Conservation (phyloP, 2,888 invertebrate genomes). For the Petrolisthes cinctipes region DNA sequence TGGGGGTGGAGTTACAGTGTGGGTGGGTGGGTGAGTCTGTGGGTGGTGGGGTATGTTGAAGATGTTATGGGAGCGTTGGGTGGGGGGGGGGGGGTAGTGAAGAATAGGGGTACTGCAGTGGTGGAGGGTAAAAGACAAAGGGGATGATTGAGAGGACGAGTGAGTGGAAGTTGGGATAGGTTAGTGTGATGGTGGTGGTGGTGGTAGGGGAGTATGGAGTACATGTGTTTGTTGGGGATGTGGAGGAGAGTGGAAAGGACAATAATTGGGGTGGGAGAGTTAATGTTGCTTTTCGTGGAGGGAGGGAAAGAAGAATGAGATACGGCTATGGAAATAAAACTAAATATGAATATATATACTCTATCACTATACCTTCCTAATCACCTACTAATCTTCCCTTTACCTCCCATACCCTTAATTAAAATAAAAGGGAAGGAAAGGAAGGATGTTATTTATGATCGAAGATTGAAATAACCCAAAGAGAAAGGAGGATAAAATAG, state of each 20-base stretch:
- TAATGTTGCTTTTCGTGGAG: no score
- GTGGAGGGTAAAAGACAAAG: not conserved
- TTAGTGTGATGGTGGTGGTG: not conserved
- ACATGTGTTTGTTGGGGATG: not conserved
- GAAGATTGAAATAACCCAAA: no score
- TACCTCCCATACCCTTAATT: no score
- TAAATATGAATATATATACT: no score
- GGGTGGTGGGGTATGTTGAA: not conserved
- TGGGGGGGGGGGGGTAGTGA: not conserved
- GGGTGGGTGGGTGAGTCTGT: not conserved
- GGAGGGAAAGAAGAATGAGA: no score
- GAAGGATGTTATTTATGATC: no score
- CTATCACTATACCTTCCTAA: no score
- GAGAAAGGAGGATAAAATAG: not conserved
- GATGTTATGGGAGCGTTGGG: not conserved
- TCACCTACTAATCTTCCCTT: no score
- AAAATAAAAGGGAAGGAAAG: no score
- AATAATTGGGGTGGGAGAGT: no score
- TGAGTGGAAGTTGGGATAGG: not conserved
- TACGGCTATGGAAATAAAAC: no score
- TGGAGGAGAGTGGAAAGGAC: no score
- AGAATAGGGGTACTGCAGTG: not conserved
- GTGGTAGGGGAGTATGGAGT: not conserved
- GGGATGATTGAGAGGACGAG: not conserved
- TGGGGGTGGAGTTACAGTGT: not conserved